Evolutionary conservation across 2,797 vertebrate genomes (phyloP).

Genomic region (Sus cebifrons): DNA sequence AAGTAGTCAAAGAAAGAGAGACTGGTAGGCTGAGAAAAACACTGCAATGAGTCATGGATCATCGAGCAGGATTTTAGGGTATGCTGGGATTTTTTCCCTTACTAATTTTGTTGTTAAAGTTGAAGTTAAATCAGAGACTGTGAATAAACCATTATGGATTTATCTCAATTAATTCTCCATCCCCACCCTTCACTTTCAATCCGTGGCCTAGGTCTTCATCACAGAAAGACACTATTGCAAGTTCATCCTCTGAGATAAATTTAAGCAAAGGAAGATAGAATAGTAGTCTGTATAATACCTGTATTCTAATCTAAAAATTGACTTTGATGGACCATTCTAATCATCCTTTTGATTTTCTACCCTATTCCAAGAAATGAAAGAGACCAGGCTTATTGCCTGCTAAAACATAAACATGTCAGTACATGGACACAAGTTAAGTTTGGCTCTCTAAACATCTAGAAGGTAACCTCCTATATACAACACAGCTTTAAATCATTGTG

Average conservation of each 20-base stretch:
- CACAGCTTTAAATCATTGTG: neutral
- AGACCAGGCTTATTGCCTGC: neutral
- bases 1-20: slow-evolving; percentile 10
- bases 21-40: neutral
- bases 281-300: neutral
- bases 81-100: neutral
- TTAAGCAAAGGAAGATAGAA: neutral
- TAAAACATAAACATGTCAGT: slow-evolving; percentile 5
- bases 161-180: slow-evolving; percentile 11
- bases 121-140: slow-evolving; percentile 39
- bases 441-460: neutral
- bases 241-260: neutral
- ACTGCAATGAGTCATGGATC: neutral
- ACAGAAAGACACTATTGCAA: slow-evolving; percentile 10
- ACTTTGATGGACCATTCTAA: neutral
- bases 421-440: neutral
- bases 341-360: neutral
- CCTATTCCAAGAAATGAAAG: neutral
- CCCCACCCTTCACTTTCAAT: neutral
- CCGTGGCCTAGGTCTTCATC: neutral
- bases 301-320: neutral
- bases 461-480: neutral
- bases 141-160: neutral
- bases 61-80: neutral
- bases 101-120: neutral